A percentile compares a stretch with the other conserved stretches of the same genome.
Evolutionary conservation across 2,888 invertebrate genomes (phyloP).

Genomic region (Dicyrtomina minuta): DNA sequence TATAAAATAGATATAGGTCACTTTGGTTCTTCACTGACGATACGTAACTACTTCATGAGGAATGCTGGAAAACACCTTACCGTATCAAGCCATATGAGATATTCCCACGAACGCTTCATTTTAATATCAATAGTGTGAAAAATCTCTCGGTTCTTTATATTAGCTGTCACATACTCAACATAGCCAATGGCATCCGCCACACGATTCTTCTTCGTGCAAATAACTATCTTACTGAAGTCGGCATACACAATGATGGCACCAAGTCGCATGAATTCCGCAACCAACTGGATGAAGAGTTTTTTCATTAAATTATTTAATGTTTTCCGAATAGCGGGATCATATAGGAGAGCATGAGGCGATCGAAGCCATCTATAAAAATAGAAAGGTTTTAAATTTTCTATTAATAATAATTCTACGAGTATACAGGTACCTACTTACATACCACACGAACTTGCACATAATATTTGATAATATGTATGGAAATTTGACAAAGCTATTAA

Average conservation of each 20-base stretch:
- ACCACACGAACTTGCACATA: no score
- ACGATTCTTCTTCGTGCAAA: conserved; percentile 82
- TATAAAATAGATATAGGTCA: no score
- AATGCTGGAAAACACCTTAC: no score
- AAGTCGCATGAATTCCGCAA: conserved; percentile 85
- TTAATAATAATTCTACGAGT: no score
- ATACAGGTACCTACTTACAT: no score
- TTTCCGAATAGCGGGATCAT: conserved; percentile 89
- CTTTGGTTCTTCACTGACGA: no score
- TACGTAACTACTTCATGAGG: no score
- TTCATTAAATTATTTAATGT: conserved; percentile 92
- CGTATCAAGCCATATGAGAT: conserved; percentile 85
- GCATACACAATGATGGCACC: conserved; percentile 90
- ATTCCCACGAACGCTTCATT: conserved; percentile 85
- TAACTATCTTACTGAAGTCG: conserved; percentile 86
- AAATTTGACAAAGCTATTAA: no score
- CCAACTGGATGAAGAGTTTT: conserved; percentile 85
- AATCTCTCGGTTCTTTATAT: conserved; percentile 84
- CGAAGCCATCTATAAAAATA: conserved; percentile 81
- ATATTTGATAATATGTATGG: no score
- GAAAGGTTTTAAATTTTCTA: no score
- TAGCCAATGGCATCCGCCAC: conserved; percentile 85
- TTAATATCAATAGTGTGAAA: conserved; percentile 89
- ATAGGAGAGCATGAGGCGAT: conserved; percentile 80
- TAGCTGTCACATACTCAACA: conserved; percentile 83